Evolutionary conservation across 30 jellyfish, hydroid and myxozoan species (phyloP), one percentile per base, ranked within the genome.

Genomic region (Hydractinia symbiolongicarpus): DNA sequence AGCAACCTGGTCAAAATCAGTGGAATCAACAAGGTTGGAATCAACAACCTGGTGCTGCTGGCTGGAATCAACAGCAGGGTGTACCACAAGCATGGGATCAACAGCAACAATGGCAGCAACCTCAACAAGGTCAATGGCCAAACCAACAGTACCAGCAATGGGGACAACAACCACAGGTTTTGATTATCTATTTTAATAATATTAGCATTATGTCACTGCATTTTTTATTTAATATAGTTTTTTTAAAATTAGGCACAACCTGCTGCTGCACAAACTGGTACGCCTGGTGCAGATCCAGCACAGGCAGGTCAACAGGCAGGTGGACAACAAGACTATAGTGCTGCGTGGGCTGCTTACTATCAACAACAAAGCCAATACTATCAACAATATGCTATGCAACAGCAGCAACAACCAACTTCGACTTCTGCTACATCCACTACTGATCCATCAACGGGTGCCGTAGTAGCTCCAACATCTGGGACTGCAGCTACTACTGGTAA

Each of bases 321-420:
- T 16, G 44, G 86, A 69, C 99, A 94, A 55, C 99, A 83, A 52
- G 99, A 94, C 68, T 94, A 88, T 80, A 66, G 94, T 15, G 99
- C 99, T 7, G 95, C 93, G 16, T 88, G 96, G 96, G 97, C 97
- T 0, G 89, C 83, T 5, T 88, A 94, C 53, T 94, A 94, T 84
- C 95, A 88, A 62, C 96, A 88, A 79, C 87, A 83, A 84, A 75
- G 85, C 61, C 95, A 89, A 5, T 83, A 82, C 15, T 86, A 91
- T 81, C 95, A 82, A 49, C 91, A 83, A 61, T 69, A 53, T 21
- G 53, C 82, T 76, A 11, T 30, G 79, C 89, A 82, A 30, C 82
- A 78, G 79, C 89, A 82, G 54, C 82, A 78, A 83, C 90, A 81
- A 14, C 81, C 54, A 17, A n/a, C 85, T 54, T 55, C 88, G 11